A percentile compares a stretch with the other conserved stretches of the same genome.
Conservation (phyloP, 2,797 vertebrate species). For the Neosilurus mollespiculum region DNA sequence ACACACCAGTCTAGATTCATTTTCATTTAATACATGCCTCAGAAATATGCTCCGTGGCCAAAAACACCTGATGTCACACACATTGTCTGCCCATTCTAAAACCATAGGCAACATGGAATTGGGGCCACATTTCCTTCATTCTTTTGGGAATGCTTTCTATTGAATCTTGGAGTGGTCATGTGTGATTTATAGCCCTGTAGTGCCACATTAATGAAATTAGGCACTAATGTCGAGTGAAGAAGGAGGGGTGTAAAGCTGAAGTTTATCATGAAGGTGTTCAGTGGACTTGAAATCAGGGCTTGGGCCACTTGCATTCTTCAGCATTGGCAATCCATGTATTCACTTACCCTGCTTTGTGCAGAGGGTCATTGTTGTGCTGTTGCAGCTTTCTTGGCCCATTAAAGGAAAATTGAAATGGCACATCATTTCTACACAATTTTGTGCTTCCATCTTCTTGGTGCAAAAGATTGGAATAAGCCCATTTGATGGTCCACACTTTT, state of each 20-base stretch:
- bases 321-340: not conserved
- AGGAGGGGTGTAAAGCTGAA: not conserved
- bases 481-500: not conserved
- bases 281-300: not conserved
- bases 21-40: not conserved
- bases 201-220: not conserved
- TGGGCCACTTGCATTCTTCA: not conserved
- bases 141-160: not conserved
- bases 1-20: not conserved
- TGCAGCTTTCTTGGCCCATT: not conserved
- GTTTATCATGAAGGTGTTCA: not conserved
- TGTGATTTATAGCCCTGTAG: not conserved
- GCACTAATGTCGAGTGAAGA: not conserved
- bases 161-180: not conserved
- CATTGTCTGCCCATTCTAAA: not conserved
- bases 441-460: not conserved
- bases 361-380: not conserved
- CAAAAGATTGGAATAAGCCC: not conserved
- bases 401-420: not conserved
- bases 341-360: not conserved
- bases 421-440: not conserved
- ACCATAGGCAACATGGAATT: not conserved
- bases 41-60: no score
- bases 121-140: not conserved
- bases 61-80: no score